Conservation (phyloP, 2,797 vertebrate genomes). For the Pseudochirops cupreus region DNA sequence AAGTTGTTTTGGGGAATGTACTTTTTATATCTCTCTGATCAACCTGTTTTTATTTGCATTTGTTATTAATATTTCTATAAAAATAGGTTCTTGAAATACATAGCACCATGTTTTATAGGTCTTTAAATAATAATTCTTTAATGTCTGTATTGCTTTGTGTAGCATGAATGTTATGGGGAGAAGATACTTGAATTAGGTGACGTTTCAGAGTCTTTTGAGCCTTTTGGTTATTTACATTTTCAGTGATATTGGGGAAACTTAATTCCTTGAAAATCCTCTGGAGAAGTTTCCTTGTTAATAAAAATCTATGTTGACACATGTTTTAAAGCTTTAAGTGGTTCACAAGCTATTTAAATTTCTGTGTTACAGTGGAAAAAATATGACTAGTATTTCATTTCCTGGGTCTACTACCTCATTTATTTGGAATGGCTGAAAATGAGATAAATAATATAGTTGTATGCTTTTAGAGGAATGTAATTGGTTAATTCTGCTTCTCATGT, state of each 20-base stretch:
- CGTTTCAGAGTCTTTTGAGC: constrained; percentile 36
- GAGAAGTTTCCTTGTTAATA: constrained; percentile 46
- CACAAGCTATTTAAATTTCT: constrained; percentile 32
- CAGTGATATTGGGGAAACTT: constrained; percentile 31
- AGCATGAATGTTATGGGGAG: background rate
- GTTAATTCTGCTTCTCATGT: constrained; percentile 38
- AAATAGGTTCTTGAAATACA: constrained; percentile 23
- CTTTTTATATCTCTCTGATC: constrained; percentile 1
- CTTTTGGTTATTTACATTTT: constrained; percentile 56
- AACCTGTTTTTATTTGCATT: background rate
- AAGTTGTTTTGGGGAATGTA: constrained; percentile 53
- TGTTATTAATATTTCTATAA: background rate
- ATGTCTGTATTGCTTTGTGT: constrained; percentile 41
- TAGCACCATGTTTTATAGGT: constrained; percentile 41
- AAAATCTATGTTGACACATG: constrained; percentile 19
- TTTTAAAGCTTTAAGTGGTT: constrained; percentile 37
- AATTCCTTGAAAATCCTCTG: background rate
- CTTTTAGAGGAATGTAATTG: background rate
- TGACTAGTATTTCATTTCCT: background rate
- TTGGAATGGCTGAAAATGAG: constrained; percentile 5
- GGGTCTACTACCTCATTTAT: constrained; percentile 16
- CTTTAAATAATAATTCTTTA: constrained; percentile 14
- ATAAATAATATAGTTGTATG: background rate
- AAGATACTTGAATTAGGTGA: constrained; percentile 41
- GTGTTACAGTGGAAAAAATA: background rate